Base-by-base conservation (phyloP, 2,797 vertebrate genomes). In the Mormyrus hasselquistii region DNA sequence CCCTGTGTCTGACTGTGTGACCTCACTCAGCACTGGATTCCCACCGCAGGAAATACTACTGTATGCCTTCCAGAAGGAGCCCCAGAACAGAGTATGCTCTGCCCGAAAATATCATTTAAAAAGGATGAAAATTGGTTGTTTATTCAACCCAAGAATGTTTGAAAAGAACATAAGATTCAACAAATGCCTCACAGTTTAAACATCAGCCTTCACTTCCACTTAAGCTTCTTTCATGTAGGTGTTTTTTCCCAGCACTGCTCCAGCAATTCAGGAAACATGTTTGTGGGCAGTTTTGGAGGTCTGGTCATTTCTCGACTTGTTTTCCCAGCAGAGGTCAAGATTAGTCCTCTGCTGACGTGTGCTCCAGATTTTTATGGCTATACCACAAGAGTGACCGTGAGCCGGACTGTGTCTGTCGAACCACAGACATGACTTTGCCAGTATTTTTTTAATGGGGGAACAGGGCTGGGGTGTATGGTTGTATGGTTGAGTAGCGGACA, bases 291-390 rank as follows among this genome's bases (percentile, higher is more conserved):
- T 86, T 59, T 29, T 52, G 73, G 82, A 84, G 22, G 85, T 19
- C 50, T 57, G 85, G 44, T 52, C 22, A 52, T 34, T 22, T 86
- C 85, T 86, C 52, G 4, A 55, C 34, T 86, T 86, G 85, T 57
- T 86, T 86, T 87, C 53, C 85, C 52, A 16, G 52, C 7, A 57
- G 85, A 87, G 85, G 85, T 57, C 85, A 87, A 1, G 34, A 55
- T 59, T 9, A 84, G 85, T 55, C 52, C 52, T 86, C 52, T 55
- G 84, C 84, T 86, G 84, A 86, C 25, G 50, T 52, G 25, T 57
- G 25, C 14, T 38, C 53, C 12, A 57, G 82, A 84, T 53, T 87
- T 86, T 86, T 53, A 44, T 41, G 52, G 29, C 8, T 41, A 3
- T 12, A 41, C 29, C 3, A 7, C 29, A 55, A 57, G 85, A 53